These are phyloP conservation scores for human (Homo sapiens) DNA, from an alignment of 2,113 vertebrate genomes.

Conservation along the genomic window DNA sequence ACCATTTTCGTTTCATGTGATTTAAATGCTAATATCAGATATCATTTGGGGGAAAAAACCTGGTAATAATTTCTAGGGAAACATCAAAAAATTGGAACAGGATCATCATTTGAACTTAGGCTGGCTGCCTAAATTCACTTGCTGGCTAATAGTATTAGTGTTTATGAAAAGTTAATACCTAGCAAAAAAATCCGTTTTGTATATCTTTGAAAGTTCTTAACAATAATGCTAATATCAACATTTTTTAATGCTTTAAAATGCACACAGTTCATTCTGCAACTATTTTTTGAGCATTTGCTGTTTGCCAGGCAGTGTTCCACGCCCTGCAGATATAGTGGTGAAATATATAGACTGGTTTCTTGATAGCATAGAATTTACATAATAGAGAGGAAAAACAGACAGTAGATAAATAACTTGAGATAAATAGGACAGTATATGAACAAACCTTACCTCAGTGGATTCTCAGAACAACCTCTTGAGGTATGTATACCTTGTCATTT, in stretches of 20 bases:
- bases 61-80: conserved; percentile 37
- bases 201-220: not conserved
- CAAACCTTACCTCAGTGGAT: not conserved
- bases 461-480: not conserved
- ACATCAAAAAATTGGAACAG: conserved; percentile 1
- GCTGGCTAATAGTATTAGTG: not conserved
- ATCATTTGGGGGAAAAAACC: not conserved
- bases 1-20: conserved; percentile 59
- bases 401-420: not conserved
- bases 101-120: conserved; percentile 8
- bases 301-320: not conserved
- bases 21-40: conserved; percentile 66
- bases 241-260: not conserved
- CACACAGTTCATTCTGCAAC: not conserved
- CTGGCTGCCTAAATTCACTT: conserved; percentile 1
- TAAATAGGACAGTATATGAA: not conserved
- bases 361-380: not conserved
- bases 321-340: not conserved
- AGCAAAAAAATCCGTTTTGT: not conserved
- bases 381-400: not conserved
- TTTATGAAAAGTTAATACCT: conserved; percentile 43
- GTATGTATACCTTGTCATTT: not conserved
- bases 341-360: not conserved
- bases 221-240: not conserved
- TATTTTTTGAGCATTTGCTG: not conserved